Evolutionary conservation across 1,140 invertebrate genomes (phyloP), one percentile per base, ranked within the genome.

Genomic region (Cardiocondyla obscurior): DNA sequence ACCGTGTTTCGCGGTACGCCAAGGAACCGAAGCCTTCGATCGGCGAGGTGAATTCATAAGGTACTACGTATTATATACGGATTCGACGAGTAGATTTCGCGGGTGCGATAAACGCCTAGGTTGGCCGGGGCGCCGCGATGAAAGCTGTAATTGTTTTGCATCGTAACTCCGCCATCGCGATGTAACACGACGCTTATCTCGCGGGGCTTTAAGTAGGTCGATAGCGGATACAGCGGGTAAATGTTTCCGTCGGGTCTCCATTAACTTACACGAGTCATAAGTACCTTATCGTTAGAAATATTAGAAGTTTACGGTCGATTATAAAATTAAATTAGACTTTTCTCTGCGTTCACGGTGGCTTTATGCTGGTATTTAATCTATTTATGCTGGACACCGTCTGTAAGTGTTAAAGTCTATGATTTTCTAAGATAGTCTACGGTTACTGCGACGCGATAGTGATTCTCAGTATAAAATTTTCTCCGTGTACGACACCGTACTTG

Each of bases 11-110:
- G 19, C 33, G 16, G 44, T 72, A 72, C 73, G 77, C 28, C 44
- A 81, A 81, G 42, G 44, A 81, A 12, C 49, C 22, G 36, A 79
- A 73, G 57, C 36, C 49, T 73, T 81, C 49, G 51, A 72, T 73
- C 42, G 60, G 1, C 51, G 44, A 49, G 33, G 53, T 10, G 74
- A 77, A 67, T 28, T 77, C 60, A 14, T 28, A 39, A 77, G 25
- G 44, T 36, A n/a, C n/a, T n/a, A n/a, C n/a, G n/a, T n/a, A n/a
- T n/a, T n/a, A n/a, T n/a, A n/a, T n/a, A 33, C 12, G 25, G 28
- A 64, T 22, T 16, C 39, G 33, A 49, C 33, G n/a, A 65, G 30
- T 64, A 16, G 39, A 62, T 76, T n/a, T 28, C 2, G 33, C 12
- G 10, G 8, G 4, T 57, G 28, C 16, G 53, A 73, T 58, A 73